A percentile compares a stretch with the other conserved stretches of the same genome.
Evolutionary conservation across 2,113 vertebrate species (phyloP).

Genomic region (Varanus komodoensis): DNA sequence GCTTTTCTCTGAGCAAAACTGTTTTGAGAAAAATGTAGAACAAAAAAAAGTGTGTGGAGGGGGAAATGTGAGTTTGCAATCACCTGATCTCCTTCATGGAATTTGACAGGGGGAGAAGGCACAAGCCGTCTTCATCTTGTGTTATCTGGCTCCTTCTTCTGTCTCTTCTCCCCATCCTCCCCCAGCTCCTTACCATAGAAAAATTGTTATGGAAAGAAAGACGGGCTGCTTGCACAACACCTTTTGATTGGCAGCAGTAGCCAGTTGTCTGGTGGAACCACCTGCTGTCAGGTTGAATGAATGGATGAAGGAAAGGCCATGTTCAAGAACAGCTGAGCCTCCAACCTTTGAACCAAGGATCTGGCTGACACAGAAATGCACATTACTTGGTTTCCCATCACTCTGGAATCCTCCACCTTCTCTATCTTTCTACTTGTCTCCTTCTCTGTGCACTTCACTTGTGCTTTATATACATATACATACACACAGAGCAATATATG

Average conservation of each 20-base stretch:
- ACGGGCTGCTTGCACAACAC: no score
- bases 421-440: neutral
- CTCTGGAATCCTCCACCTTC: neutral
- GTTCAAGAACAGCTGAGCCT: neutral
- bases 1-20: neutral
- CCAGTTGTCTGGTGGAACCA: no score
- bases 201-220: no score
- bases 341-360: neutral
- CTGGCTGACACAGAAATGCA: neutral
- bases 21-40: neutral
- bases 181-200: no score
- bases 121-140: no score
- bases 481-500: neutral
- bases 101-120: no score
- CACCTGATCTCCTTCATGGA: neutral
- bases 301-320: neutral
- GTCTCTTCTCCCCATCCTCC: no score
- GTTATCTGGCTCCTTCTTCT: no score
- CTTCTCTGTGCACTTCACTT: neutral
- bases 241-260: no score
- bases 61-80: neutral
- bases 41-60: neutral
- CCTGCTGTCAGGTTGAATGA: neutral
- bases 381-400: neutral
- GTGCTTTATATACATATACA: neutral